Percentiles rank a stretch among this genome's conserved stretches.
Evolutionary conservation across 2,888 invertebrate genomes (phyloP).

Genomic region (Hoplodrina ambigua): DNA sequence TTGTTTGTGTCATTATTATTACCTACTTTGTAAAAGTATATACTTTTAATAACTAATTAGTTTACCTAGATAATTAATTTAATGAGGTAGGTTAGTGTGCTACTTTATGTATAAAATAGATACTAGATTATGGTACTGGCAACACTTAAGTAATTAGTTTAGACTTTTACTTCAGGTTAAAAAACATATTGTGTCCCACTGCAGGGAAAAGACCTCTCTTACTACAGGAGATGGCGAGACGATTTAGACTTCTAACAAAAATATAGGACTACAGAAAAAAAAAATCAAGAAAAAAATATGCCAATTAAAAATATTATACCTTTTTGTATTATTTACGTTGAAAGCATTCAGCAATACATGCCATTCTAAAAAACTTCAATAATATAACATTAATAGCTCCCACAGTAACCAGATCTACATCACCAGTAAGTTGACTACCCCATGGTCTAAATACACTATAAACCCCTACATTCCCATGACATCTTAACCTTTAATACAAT

Average conservation of each 20-base stretch:
- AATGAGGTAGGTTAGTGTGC: not conserved
- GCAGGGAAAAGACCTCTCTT: not conserved
- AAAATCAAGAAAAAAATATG: too few species aligned
- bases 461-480: slow-evolving; percentile 65
- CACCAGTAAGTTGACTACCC: not conserved
- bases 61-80: not conserved
- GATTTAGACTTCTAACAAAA: too few species aligned
- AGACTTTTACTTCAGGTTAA: too few species aligned
- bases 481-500: slow-evolving; percentile 59
- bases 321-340: too few species aligned
- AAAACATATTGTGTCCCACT: not conserved
- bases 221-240: too few species aligned
- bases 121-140: not conserved
- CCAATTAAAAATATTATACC: too few species aligned
- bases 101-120: not conserved
- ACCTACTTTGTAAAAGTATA: not conserved
- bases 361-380: not conserved
- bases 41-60: not conserved
- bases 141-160: not conserved
- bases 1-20: not conserved
- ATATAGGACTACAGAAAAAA: too few species aligned
- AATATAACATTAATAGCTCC: not conserved
- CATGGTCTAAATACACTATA: slow-evolving; percentile 9
- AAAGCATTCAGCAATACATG: not conserved
- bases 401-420: slow-evolving; percentile 15